Conservation (phyloP, 2,113 vertebrate genomes). For the Paracanthobrama guichenoti region DNA sequence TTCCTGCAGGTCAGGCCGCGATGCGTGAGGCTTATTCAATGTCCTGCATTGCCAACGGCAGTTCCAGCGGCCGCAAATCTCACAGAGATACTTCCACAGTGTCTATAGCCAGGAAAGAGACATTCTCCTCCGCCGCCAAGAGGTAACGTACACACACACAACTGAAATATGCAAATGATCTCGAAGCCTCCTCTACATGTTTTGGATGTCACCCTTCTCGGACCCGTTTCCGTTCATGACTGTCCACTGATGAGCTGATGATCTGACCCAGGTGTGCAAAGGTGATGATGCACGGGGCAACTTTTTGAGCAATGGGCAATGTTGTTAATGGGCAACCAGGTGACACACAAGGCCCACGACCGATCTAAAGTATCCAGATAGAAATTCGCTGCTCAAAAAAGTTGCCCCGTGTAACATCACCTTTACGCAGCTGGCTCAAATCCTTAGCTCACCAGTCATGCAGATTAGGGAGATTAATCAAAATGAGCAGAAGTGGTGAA, state of each 20-base stretch:
- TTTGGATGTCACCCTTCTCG: neutral
- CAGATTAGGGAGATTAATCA: neutral
- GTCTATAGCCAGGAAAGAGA: conserved; percentile 90
- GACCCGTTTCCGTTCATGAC: neutral
- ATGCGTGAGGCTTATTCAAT: conserved; percentile 89
- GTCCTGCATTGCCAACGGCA: conserved; percentile 92
- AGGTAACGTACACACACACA: conserved; percentile 76
- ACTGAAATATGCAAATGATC: neutral
- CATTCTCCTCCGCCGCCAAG: conserved; percentile 90
- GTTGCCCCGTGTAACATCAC: too few relatives aligned
- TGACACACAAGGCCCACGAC: too few relatives aligned
- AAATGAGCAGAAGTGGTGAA: neutral
- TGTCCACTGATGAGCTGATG: neutral
- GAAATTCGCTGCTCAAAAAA: too few relatives aligned
- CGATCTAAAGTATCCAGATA: too few relatives aligned
- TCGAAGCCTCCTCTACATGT: conserved; percentile 11
- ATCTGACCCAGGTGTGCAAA: conserved; percentile 7
- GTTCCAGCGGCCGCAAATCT: conserved; percentile 77
- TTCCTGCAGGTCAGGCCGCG: conserved; percentile 77
- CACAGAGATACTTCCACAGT: conserved; percentile 80
- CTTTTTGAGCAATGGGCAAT: too few relatives aligned
- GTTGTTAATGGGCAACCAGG: too few relatives aligned
- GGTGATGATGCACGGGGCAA: too few relatives aligned
- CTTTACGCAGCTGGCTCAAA: too few relatives aligned
- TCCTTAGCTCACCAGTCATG: too few relatives aligned